These are phyloP conservation scores for Paragorgia papillata DNA, from an alignment of 92 coral and sea anemone species.

Conservation along the genomic window DNA sequence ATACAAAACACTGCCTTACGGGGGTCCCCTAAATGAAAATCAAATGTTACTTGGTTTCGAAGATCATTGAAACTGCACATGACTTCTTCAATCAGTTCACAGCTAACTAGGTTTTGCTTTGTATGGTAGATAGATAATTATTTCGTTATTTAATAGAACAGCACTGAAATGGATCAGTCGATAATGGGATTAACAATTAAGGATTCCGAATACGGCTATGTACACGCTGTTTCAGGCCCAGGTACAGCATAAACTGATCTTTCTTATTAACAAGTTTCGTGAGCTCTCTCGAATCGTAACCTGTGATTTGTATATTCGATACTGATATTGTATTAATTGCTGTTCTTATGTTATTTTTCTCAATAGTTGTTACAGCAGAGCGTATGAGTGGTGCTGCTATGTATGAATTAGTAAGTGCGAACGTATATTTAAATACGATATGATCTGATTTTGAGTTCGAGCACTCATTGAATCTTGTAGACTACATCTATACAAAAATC, in stretches of 20 bases:
- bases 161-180: slow-evolving; percentile 72
- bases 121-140: slow-evolving; percentile 12
- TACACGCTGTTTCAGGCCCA: slow-evolving; percentile 98
- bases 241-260: slow-evolving; percentile 60
- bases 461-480: too few relatives aligned
- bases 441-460: too few relatives aligned
- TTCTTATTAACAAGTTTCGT: too few relatives aligned
- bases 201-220: slow-evolving; percentile 96
- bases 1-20: too few relatives aligned
- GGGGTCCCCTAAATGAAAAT: too few relatives aligned
- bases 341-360: neutral
- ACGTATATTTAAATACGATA: too few relatives aligned
- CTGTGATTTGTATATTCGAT: slow-evolving; percentile 7
- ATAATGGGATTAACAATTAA: slow-evolving; percentile 74
- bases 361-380: slow-evolving; percentile 93
- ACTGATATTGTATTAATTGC: neutral
- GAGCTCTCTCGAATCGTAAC: too few relatives aligned
- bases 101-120: too few relatives aligned
- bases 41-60: too few relatives aligned
- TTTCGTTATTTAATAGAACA: neutral
- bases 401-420: slow-evolving; percentile 92
- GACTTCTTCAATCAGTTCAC: neutral
- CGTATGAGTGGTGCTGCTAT: slow-evolving; percentile 99
- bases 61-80: neutral
- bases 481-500: too few relatives aligned